Base-by-base conservation (phyloP, 2,888 invertebrate species). In the Cotesia congregata region DNA sequence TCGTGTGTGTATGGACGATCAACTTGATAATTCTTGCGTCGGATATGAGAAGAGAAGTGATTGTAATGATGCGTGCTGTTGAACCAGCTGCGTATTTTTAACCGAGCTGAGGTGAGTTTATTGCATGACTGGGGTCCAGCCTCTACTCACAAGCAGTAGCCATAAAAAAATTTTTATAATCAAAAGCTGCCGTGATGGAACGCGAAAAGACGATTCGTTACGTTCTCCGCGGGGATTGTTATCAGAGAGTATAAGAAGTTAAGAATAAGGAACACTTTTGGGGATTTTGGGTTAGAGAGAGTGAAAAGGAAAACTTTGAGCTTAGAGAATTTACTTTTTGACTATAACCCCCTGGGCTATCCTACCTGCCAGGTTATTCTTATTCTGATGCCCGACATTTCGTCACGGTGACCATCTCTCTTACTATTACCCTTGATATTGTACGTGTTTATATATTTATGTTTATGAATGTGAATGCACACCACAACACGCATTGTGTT, bases 151-250 rank as follows among this genome's bases (percentile, higher is more conserved):
- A 40, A 7, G 17, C 41, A 40, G 39, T 40, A 30, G 50, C 30
- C 2, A 30, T 30, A 50, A 59, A 15, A 73, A 73, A 15, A 20
- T 20, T 50, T 2, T 38, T 9, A 67, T 67, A 20, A 61, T 15
- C n/a, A 65, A 76, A 64, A 73, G 80, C 83, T 80, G 75, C 77
- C 81, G 81, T 82, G 81, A 79, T 80, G 79, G 77, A 78, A 70
- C 88, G 86, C 83, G 85, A 86, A 87, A 86, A 87, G 86, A 86
- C 83, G 68, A 88, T 88, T 88, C 86, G 88, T 88, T 88, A 85
- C 86, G 80, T 83, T 75, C 65, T 69, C 73, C 75, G 67, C 70
- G 60, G 77, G 72, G 81, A 85, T 86, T 83, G 82, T 85, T 86
- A 87, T 87, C 84, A 83, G 80, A 79, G 79, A 81, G 80, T 79